Percentiles rank a stretch among this genome's conserved stretches.
Evolutionary conservation across 2,888 invertebrate genomes (phyloP).

Genomic region (Frankliniella fusca): DNA sequence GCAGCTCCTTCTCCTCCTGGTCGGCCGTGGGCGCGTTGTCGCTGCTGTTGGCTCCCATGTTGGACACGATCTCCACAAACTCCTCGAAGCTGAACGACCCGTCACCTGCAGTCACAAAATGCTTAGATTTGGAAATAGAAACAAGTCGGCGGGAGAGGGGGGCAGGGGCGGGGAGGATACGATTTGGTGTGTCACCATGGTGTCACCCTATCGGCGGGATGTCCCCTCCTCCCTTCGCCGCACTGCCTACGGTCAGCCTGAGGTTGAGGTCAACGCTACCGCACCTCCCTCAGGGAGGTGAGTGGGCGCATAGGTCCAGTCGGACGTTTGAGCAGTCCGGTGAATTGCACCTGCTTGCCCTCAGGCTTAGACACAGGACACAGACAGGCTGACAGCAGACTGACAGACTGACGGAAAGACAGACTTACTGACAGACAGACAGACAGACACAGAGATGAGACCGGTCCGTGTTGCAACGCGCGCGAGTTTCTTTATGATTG

Average conservation of each 20-base stretch:
- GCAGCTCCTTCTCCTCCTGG: constrained; percentile 74
- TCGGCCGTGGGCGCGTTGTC: constrained; percentile 59
- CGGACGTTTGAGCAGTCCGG: too few species aligned
- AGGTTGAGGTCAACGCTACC: constrained; percentile 1
- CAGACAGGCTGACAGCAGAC: too few species aligned
- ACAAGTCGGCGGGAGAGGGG: too few species aligned
- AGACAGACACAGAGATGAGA: background rate
- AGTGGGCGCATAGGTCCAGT: background rate
- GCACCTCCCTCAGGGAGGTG: too few species aligned
- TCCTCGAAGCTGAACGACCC: constrained; percentile 86
- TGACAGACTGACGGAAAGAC: background rate
- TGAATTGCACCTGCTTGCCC: too few species aligned
- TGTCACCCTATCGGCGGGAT: too few species aligned
- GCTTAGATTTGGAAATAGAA: background rate
- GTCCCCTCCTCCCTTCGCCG: background rate
- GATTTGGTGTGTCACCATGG: too few species aligned
- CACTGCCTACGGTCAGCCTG: background rate
- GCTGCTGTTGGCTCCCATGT: constrained; percentile 66
- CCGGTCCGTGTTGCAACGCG: too few species aligned
- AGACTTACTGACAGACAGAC: background rate
- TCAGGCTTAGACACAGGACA: too few species aligned
- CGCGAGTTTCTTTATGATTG: too few species aligned
- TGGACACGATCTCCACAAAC: constrained; percentile 69
- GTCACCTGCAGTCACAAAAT: constrained; percentile 57
- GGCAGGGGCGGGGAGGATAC: too few species aligned